Conservation (phyloP, 2,113 vertebrate genomes). For the Pavo muticus region DNA sequence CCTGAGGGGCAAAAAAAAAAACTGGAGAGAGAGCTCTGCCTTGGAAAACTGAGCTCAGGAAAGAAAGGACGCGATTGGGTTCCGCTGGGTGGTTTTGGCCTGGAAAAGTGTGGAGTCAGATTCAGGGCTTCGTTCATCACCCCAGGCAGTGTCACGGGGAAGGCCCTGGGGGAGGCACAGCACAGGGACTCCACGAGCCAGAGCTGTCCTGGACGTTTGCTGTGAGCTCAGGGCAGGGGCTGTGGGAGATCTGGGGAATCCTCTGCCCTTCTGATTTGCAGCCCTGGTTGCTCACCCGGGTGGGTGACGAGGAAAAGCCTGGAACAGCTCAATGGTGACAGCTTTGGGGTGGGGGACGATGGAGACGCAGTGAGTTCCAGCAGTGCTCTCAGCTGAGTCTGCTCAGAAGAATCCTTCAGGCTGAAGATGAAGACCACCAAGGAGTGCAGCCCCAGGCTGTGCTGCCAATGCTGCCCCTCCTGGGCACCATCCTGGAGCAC, state of each 20-base stretch:
- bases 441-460: too few relatives aligned
- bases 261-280: background rate
- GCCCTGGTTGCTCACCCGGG: background rate
- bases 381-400: background rate
- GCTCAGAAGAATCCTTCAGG: background rate
- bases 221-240: background rate
- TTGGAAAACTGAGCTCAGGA: too few relatives aligned
- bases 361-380: background rate
- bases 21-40: too few relatives aligned
- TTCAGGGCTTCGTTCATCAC: background rate
- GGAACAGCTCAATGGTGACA: background rate
- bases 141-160: accelerated
- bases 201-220: background rate
- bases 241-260: background rate
- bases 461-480: background rate
- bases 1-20: too few relatives aligned
- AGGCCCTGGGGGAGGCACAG: background rate
- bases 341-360: background rate
- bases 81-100: background rate
- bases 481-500: too few relatives aligned
- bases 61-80: too few relatives aligned
- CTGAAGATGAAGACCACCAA: background rate
- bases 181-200: background rate
- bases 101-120: background rate
- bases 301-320: background rate